Percentiles rank a stretch among this genome's conserved stretches.
Conservation (phyloP, 2,797 vertebrate species). For the Ptychobarbus kaznakovi region DNA sequence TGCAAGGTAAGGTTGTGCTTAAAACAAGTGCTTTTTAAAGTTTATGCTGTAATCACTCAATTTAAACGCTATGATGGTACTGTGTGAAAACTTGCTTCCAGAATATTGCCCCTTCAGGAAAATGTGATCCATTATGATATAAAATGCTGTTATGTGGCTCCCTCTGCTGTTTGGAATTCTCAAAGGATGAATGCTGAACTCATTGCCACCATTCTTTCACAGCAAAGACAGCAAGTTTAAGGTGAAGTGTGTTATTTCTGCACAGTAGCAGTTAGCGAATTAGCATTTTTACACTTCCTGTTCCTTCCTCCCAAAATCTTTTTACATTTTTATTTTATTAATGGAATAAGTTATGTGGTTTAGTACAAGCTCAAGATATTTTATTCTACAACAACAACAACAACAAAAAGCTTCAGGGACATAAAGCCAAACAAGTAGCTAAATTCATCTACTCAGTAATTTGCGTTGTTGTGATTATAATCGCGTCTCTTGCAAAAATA, state of each 20-base stretch:
- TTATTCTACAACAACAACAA: no score
- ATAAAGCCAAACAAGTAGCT: no score
- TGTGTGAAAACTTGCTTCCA: background rate
- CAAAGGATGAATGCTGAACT: background rate
- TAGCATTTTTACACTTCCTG: background rate
- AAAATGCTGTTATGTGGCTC: conserved; percentile 5
- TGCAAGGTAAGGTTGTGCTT: background rate
- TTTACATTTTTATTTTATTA: background rate
- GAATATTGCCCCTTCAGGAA: background rate
- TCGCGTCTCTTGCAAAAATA: no score
- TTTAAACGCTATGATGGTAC: background rate
- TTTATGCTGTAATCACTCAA: background rate
- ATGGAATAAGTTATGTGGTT: background rate
- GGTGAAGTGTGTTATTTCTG: background rate
- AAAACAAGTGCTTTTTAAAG: background rate
- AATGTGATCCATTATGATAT: background rate
- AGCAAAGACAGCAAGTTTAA: background rate
- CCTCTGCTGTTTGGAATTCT: conserved; percentile 48
- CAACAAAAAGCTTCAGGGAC: no score
- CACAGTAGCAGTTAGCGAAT: background rate
- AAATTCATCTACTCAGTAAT: no score
- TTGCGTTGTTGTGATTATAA: no score
- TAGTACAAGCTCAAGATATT: no score
- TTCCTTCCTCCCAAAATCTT: no score
- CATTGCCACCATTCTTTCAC: background rate